Conservation (phyloP, 1,140 invertebrate genomes). For the Matsumurasca onukii region DNA sequence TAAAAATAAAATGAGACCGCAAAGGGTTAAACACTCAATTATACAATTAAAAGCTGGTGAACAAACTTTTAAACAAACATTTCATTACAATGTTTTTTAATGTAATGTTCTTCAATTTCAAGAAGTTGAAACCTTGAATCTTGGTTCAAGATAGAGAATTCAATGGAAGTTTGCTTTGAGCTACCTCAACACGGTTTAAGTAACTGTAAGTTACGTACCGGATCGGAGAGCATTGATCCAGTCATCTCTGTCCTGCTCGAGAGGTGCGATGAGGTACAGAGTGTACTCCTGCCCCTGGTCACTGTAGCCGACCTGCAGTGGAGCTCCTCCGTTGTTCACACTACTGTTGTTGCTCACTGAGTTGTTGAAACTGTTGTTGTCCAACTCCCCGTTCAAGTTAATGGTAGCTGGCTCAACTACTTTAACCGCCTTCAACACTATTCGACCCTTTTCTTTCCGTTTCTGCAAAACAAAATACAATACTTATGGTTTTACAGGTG, state of each 20-base stretch:
- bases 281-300: conserved; percentile 71
- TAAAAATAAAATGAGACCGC: too few species aligned
- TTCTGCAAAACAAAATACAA: conserved; percentile 53
- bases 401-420: conserved; percentile 67
- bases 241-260: conserved; percentile 67
- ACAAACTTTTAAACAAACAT: too few species aligned
- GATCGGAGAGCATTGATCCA: conserved; percentile 77
- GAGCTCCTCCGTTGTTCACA: neutral
- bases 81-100: too few species aligned
- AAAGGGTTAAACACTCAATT: too few species aligned
- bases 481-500: neutral
- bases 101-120: too few species aligned
- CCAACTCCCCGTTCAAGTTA: neutral
- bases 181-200: too few species aligned
- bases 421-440: conserved; percentile 68
- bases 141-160: too few species aligned
- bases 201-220: too few species aligned
- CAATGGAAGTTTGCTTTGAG: too few species aligned
- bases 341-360: neutral
- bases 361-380: neutral
- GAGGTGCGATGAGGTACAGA: conserved; percentile 71
- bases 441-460: conserved; percentile 76
- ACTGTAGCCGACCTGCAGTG: conserved; percentile 68
- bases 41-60: too few species aligned
- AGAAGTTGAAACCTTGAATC: too few species aligned